Conservation (phyloP, 2,113 vertebrate genomes). For the Tychaedon coryphoeus region DNA sequence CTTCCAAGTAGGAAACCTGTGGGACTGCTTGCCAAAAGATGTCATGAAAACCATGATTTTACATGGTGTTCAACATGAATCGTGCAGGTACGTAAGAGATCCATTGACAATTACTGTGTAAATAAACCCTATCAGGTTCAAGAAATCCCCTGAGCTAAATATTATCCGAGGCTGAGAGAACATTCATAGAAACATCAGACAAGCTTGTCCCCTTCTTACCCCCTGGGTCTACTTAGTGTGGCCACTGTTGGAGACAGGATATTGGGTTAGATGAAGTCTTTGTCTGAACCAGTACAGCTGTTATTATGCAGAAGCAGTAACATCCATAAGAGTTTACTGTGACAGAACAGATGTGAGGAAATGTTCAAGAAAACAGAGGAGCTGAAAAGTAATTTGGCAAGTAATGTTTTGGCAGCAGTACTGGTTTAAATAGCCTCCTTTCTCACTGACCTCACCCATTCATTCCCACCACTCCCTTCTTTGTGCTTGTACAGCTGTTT, state of each 20-base stretch:
- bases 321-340: not conserved
- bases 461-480: conserved; percentile 48
- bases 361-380: conserved; percentile 23
- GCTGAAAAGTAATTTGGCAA: conserved; percentile 40
- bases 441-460: conserved; percentile 42
- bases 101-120: not conserved
- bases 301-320: conserved; percentile 6
- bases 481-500: conserved; percentile 46
- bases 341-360: conserved; percentile 46
- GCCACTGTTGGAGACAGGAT: conserved; percentile 23
- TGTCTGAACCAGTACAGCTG: conserved; percentile 17
- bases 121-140: not conserved
- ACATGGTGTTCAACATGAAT: not conserved
- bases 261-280: not conserved
- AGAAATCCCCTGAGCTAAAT: not conserved
- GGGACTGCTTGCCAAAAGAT: not conserved
- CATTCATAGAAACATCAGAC: not conserved
- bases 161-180: not conserved
- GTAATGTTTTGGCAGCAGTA: not conserved
- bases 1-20: not conserved
- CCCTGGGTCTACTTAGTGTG: not conserved
- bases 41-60: not conserved
- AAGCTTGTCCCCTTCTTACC: not conserved
- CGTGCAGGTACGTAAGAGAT: not conserved
- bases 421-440: conserved; percentile 16